Base-by-base conservation (phyloP, 2,113 vertebrate genomes). In the Oreocharis arfaki region DNA sequence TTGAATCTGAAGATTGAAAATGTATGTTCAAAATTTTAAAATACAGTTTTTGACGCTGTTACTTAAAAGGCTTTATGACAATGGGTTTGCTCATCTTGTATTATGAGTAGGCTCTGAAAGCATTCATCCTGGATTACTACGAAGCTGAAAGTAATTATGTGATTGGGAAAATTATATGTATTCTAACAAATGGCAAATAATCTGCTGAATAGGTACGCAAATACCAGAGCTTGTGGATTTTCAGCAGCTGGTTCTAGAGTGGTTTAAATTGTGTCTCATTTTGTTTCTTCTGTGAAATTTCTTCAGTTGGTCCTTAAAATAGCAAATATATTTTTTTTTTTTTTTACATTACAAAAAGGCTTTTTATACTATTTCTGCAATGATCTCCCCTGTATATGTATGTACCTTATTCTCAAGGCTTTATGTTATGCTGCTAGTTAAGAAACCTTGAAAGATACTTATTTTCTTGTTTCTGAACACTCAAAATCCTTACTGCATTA, bases 381-480 rank as follows among this genome's bases (percentile, higher is more conserved):
- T 63, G 26, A 5, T 69, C 11, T 12, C 0, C 10, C 64, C 11
- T 42, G 7, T 41, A 7, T 49, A 32, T 49, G 4, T 46, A 22
- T 46, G 15, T 55, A 42, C 41, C 37, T 87, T 96, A 95, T 90
- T 86, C 64, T 79, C 73, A 68, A 95, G 64, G 35, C 7, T 49
- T 86, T 90, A 20, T 42, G 22, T 88, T 81, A 39, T 60, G n/a
- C 49, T 87, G 1, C 26, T 68, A 13, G 71, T 30, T 28, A 67
- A 77, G 77, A 74, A 74, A 20, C 28, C 21, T 79, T 71, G 65
- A 42, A 75, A 87, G 13, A 63, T 55, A 32, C 3, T 47, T 21
- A 19, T 1, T 67, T 8, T 42, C 10, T 42, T 49, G 22, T 69
- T 70, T 84, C 18, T 33, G 32, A 49, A 42, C 15, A 10, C 41